These are phyloP conservation scores for Microtus californicus DNA, from an alignment of 2,797 vertebrate species.

Conservation along the genomic window DNA sequence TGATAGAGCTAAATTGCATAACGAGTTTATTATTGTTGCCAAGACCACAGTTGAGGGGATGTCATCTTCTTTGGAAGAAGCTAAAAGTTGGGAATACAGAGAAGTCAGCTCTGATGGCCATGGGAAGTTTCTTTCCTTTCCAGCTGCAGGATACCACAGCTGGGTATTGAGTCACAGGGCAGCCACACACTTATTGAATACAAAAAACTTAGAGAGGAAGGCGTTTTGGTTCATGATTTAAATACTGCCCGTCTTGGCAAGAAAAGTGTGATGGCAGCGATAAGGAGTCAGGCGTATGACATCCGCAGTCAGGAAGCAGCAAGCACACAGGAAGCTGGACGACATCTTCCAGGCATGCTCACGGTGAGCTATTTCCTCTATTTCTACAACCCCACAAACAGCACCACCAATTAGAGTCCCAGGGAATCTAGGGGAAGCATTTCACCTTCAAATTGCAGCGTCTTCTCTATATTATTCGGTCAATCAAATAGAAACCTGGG, in stretches of 20 bases:
- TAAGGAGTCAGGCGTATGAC: background rate
- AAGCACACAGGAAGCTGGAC: background rate
- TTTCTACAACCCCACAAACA: background rate
- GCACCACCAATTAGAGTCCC: background rate
- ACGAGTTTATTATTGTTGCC: background rate
- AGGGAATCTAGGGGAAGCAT: background rate
- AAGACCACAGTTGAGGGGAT: background rate
- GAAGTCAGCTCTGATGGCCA: background rate
- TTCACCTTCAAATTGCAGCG: background rate
- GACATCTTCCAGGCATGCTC: background rate
- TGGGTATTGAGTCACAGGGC: background rate
- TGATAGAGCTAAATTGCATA: background rate
- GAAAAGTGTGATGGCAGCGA: no score
- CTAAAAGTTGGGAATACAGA: background rate
- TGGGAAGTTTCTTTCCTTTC: background rate
- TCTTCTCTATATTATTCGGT: background rate
- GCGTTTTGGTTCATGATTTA: background rate
- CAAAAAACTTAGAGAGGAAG: background rate
- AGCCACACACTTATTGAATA: background rate
- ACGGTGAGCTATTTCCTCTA: background rate
- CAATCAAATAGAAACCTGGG: background rate
- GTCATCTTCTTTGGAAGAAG: conserved; percentile 53
- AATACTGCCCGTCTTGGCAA: background rate
- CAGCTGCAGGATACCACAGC: background rate
- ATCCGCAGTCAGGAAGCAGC: background rate